These are phyloP conservation scores for Coenobita brevimanus DNA, from an alignment of 1,140 invertebrate genomes.

Conservation along the genomic window DNA sequence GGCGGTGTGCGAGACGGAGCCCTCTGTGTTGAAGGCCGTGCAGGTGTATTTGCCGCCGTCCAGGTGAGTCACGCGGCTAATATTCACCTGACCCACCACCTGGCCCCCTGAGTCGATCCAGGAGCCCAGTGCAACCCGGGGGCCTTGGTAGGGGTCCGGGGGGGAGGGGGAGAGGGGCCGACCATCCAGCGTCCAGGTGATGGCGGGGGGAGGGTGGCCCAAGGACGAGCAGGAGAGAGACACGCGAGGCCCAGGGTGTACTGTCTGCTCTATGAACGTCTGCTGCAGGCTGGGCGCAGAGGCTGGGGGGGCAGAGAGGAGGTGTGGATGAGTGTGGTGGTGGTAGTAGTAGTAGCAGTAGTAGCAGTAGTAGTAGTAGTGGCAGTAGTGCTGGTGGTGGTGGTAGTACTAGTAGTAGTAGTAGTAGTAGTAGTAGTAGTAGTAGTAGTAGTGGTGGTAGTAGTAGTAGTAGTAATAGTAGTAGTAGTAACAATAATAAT, in stretches of 20 bases:
- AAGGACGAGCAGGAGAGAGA: slow-evolving; percentile 88
- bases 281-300: slow-evolving; percentile 86
- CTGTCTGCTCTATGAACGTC: slow-evolving; percentile 87
- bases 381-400: too few species aligned
- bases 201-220: slow-evolving; percentile 88
- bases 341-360: too few species aligned
- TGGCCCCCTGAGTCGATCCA: slow-evolving; percentile 73
- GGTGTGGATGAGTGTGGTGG: too few species aligned
- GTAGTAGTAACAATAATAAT: too few species aligned
- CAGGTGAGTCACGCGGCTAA: slow-evolving; percentile 86
- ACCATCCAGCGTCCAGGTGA: slow-evolving; percentile 89
- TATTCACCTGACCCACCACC: slow-evolving; percentile 91
- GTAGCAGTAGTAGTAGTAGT: too few species aligned
- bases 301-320: slow-evolving; percentile 73
- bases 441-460: too few species aligned
- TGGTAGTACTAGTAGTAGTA: too few species aligned
- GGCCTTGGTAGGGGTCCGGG: slow-evolving; percentile 19
- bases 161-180: slow-evolving; percentile 43
- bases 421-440: too few species aligned
- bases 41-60: slow-evolving; percentile 91
- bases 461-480: too few species aligned
- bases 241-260: slow-evolving; percentile 84
- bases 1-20: slow-evolving; percentile 83
- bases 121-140: slow-evolving; percentile 42
- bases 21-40: slow-evolving; percentile 85